Evolutionary conservation across 2,113 vertebrate genomes (phyloP).

Genomic region (Baryphthengus martii): DNA sequence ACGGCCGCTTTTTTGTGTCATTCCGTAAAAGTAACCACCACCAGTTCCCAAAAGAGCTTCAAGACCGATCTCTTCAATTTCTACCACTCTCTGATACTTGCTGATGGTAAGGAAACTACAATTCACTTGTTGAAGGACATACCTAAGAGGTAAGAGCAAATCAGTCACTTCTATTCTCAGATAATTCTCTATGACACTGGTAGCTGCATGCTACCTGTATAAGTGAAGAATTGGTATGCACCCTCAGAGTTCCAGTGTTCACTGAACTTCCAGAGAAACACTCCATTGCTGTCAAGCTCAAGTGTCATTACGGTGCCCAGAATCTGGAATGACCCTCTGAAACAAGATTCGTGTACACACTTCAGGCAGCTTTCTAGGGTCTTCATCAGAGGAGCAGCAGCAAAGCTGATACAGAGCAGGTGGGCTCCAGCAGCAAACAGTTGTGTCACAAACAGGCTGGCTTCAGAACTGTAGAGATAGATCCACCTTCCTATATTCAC

Average conservation of each 20-base stretch:
- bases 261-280: neutral
- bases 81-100: conserved; percentile 70
- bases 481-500: neutral
- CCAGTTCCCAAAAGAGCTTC: conserved; percentile 6
- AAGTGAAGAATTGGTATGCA: neutral
- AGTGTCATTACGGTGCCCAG: neutral
- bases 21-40: neutral
- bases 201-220: fast-evolving
- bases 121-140: conserved; percentile 80
- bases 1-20: neutral
- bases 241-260: neutral
- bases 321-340: neutral
- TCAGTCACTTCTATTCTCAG: neutral
- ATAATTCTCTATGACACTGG: fast-evolving
- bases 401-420: neutral
- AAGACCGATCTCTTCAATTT: conserved; percentile 34
- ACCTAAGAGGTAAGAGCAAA: conserved; percentile 78
- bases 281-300: neutral
- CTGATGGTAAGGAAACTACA: conserved; percentile 79
- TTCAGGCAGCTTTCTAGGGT: neutral
- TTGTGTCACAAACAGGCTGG: neutral
- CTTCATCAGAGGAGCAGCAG: neutral
- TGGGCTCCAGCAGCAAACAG: neutral
- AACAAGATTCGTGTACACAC: fast-evolving
- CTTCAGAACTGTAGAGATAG: neutral